Conservation (phyloP, 1,140 invertebrate species). For the Drosophila littoralis region DNA sequence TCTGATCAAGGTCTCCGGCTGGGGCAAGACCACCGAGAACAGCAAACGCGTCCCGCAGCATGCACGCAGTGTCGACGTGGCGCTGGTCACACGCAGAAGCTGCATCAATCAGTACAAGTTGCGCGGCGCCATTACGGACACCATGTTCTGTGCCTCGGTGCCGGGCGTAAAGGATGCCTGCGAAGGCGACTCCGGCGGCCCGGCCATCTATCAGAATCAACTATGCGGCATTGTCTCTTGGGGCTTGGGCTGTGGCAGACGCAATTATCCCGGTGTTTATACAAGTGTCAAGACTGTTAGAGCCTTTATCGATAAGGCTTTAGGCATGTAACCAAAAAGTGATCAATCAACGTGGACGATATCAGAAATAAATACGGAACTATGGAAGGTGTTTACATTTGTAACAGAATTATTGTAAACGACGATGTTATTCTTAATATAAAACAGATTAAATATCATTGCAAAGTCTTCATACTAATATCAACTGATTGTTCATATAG, state of each 20-base stretch:
- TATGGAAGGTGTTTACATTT: neutral
- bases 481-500: too few species aligned
- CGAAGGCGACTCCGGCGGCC: conserved; percentile 87
- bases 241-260: conserved; percentile 85
- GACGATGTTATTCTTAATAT: too few species aligned
- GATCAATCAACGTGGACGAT: neutral
- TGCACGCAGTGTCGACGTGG: conserved; percentile 70
- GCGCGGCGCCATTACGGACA: conserved; percentile 56
- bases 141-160: conserved; percentile 72
- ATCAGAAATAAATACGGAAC: neutral
- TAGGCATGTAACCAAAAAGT: conserved; percentile 42
- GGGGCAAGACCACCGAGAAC: conserved; percentile 55
- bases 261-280: conserved; percentile 85
- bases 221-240: conserved; percentile 87
- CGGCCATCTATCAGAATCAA: conserved; percentile 85
- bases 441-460: too few species aligned
- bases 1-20: conserved; percentile 70
- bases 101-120: conserved; percentile 61
- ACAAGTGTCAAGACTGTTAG: conserved; percentile 85
- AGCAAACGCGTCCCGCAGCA: conserved; percentile 50
- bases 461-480: too few species aligned
- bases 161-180: conserved; percentile 70
- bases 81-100: conserved; percentile 51
- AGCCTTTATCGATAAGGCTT: conserved; percentile 69
- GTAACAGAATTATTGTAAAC: too few species aligned